Evolutionary conservation across 2,797 vertebrate species (phyloP), one percentile per base, ranked within the genome.

Genomic region (Xenops minutus): DNA sequence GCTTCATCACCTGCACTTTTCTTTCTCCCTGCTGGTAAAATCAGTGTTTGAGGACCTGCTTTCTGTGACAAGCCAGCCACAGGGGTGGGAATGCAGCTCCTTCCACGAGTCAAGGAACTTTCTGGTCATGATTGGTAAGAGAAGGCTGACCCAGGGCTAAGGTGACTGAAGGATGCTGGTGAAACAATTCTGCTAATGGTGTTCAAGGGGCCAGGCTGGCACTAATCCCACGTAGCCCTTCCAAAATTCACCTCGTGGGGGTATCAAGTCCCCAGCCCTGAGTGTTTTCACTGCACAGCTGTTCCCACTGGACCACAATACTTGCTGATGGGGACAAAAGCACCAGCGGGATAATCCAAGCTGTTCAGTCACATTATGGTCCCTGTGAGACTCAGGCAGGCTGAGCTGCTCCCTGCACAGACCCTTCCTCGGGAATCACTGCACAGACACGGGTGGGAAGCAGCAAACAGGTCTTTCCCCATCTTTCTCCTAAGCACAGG

Each of bases 101-200:
- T 73, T 39, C 56, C 19, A 2, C 13, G 43, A 49, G 30, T 43
- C 27, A 7, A 32, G 34, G 29, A 83, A 7, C 13, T 34, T 62
- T 39, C n/a, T 16, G 27, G 30, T 55, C 24, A 1, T 30, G 20
- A 15, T 1, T 61, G 14, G 46, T 32, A 9, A 10, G 22, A 69
- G 27, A 51, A 26, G n/a, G 41, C 29, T 0, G 3, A 16, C 7
- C 1, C 2, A 43, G n/a, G 16, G 20, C 29, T 61, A n/a, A 11
- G 8, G 37, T 0, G 0, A 22, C 21, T 1, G 2, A 51, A 64
- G 29, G 46, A 56, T 2, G 0, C 14, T 61, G 19, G 19, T 34
- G 67, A 85, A 85, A 55, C 18, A 39, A 14, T 34, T 75, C 52
- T 41, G 27, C 34, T 81, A 44, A 12, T 10, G 14, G 48, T 7